These are phyloP conservation scores for Amorpha juglandis DNA, from an alignment of 2,888 invertebrate species.

Conservation along the genomic window DNA sequence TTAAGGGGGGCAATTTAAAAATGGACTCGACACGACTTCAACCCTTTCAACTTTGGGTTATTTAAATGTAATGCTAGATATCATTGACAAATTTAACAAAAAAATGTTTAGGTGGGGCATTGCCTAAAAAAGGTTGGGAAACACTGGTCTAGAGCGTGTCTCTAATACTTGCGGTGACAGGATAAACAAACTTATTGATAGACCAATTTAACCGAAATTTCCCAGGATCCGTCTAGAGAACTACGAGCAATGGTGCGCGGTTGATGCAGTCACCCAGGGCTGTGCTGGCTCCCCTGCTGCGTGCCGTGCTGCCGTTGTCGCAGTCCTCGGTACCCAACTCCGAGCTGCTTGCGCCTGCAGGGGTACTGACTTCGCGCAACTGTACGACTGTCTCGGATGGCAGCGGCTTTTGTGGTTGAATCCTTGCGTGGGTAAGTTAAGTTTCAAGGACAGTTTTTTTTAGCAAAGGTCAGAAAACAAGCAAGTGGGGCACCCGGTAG, in stretches of 20 bases:
- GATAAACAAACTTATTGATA: not conserved
- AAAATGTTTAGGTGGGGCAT: too few species aligned
- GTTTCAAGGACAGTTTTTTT: too few species aligned
- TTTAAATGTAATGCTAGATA: too few species aligned
- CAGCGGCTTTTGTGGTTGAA: conserved; percentile 95
- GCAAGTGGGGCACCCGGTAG: too few species aligned
- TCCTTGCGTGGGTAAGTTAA: conserved; percentile 94
- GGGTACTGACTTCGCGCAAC: conserved; percentile 92
- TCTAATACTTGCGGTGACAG: too few species aligned
- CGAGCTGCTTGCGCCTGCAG: conserved; percentile 95
- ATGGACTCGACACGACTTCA: too few species aligned
- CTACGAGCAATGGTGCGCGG: conserved; percentile 96
- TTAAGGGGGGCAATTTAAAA: too few species aligned
- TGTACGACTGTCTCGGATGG: conserved; percentile 96
- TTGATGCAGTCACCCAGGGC: conserved; percentile 94
- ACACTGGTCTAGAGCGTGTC: too few species aligned
- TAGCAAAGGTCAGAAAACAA: too few species aligned
- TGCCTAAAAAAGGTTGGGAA: too few species aligned
- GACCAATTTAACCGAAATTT: not conserved
- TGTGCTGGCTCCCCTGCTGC: conserved; percentile 94
- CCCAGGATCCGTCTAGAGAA: conserved; percentile 90
- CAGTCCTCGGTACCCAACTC: conserved; percentile 94
- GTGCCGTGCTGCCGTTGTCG: conserved; percentile 93
- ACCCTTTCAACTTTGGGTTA: too few species aligned
- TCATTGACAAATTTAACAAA: too few species aligned